These are phyloP conservation scores for Zaprionus tsacasi DNA, from an alignment of 1,140 invertebrate genomes.

Conservation along the genomic window DNA sequence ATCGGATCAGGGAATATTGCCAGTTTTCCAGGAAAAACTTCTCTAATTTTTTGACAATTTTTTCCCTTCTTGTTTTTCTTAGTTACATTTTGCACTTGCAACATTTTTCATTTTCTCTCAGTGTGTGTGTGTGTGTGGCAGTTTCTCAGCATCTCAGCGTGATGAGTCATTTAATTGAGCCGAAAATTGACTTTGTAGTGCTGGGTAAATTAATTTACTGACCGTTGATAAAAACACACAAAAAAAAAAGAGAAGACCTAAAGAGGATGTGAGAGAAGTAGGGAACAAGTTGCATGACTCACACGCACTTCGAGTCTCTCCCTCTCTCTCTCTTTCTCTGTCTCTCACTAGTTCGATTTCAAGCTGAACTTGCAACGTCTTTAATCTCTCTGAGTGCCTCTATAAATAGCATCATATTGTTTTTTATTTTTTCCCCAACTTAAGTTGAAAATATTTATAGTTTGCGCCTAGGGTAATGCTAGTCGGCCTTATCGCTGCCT, in stretches of 20 bases:
- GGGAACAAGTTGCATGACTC: slow-evolving; percentile 56
- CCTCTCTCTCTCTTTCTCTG: neutral
- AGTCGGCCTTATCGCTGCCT: slow-evolving; percentile 22
- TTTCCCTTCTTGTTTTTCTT: slow-evolving; percentile 18
- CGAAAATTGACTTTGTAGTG: slow-evolving; percentile 69
- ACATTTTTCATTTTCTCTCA: slow-evolving; percentile 21
- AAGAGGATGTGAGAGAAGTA: neutral
- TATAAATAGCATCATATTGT: slow-evolving; percentile 50
- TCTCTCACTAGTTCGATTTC: slow-evolving; percentile 14
- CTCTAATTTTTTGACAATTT: slow-evolving; percentile 37
- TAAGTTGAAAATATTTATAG: slow-evolving; percentile 12
- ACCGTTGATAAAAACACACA: slow-evolving; percentile 57
- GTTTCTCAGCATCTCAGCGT: slow-evolving; percentile 37
- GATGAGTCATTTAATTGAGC: slow-evolving; percentile 82
- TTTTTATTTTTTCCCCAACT: slow-evolving; percentile 8
- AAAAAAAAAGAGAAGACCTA: slow-evolving; percentile 6
- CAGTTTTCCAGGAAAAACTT: slow-evolving; percentile 66
- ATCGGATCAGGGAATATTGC: slow-evolving; percentile 58
- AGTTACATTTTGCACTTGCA: slow-evolving; percentile 48
- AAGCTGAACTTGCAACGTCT: slow-evolving; percentile 9
- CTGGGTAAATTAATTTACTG: slow-evolving; percentile 77
- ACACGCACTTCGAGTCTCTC: slow-evolving; percentile 18
- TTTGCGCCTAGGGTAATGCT: slow-evolving; percentile 35
- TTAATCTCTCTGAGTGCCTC: neutral
- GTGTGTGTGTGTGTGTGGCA: slow-evolving; percentile 57